Base-by-base conservation (phyloP, 2,113 vertebrate species). In the Phyllopteryx taeniolatus region DNA sequence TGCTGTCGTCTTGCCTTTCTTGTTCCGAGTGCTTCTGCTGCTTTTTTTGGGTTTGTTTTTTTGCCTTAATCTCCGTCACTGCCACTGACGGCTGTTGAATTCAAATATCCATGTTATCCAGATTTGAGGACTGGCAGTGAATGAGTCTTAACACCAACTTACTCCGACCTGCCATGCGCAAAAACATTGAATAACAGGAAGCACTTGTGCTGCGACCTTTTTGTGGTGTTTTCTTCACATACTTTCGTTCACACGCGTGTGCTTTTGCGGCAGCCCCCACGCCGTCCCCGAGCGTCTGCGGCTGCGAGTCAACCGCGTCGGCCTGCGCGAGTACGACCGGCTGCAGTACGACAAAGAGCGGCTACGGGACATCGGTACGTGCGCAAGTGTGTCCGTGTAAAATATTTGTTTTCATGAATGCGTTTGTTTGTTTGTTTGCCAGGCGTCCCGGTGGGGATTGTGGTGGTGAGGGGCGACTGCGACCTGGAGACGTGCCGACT, bases 401-500 rank as follows among this genome's bases (percentile, higher is more conserved):
- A 22, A 17, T 27, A 61, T 76, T 46, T 70, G 49, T 56, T 62
- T 61, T 39, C 35, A 3, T 39, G 15, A 71, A 19, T 5, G 62
- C 42, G 2, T 62, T 33, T 39, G 68, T 70, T n/a, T 70, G 61
- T 70, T 27, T 27, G 73, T 73, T 39, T 70, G n/a, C 1, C 84
- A 99, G 98, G 96, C 39, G 95, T 96, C 79, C 96, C 97, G 0
- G 89, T 99, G 33, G 98, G 98, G 80, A 98, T 99, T 65, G 95
- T 99, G 79, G 98, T 99, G 81, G 94, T 99, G 71, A 92, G 95
- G 71, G 96, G 97, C 71, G 96, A 99, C 86, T 99, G 98, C 85
- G 98, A 99, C 82, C 92, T 99, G 91, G 97, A 99, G 90, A 98
- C 97, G 3, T 99, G 98, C 87, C 92, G 98, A 75, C 96, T 98